These are phyloP conservation scores for Bergia sp. DNA, from an alignment of 92 coral and sea anemone genomes.

Conservation along the genomic window DNA sequence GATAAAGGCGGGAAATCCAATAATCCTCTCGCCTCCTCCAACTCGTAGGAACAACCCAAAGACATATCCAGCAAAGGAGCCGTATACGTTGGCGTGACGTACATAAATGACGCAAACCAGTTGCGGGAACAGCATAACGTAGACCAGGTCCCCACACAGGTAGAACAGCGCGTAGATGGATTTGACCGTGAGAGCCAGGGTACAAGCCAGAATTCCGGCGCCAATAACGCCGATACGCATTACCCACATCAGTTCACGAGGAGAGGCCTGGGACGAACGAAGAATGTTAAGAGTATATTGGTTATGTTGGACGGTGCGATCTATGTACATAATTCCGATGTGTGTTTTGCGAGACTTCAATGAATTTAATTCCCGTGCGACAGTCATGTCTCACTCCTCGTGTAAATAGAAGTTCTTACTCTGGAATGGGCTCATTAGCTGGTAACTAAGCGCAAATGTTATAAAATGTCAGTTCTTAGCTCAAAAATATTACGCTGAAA, in stretches of 20 bases:
- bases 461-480: too few relatives aligned
- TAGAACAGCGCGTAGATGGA: slow-evolving; percentile 21
- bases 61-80: slow-evolving; percentile 52
- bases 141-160: slow-evolving; percentile 8
- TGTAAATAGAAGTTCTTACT: too few relatives aligned
- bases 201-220: neutral
- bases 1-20: slow-evolving; percentile 52
- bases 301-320: too few relatives aligned
- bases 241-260: slow-evolving; percentile 55
- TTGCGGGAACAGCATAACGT: neutral
- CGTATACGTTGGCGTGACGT: slow-evolving; percentile 49
- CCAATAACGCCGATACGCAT: slow-evolving; percentile 43
- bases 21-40: slow-evolving; percentile 51
- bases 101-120: slow-evolving; percentile 45
- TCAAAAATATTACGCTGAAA: too few relatives aligned
- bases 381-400: too few relatives aligned
- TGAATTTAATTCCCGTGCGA: too few relatives aligned
- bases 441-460: too few relatives aligned
- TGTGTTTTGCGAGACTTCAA: too few relatives aligned
- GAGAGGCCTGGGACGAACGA: slow-evolving; percentile 44
- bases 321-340: too few relatives aligned
- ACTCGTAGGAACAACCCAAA: slow-evolving; percentile 51
- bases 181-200: slow-evolving; percentile 21
- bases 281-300: neutral
- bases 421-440: too few relatives aligned